Evolutionary conservation across 2,888 invertebrate species (phyloP), one percentile per base, ranked within the genome.

Genomic region (Cephonodes hylas): DNA sequence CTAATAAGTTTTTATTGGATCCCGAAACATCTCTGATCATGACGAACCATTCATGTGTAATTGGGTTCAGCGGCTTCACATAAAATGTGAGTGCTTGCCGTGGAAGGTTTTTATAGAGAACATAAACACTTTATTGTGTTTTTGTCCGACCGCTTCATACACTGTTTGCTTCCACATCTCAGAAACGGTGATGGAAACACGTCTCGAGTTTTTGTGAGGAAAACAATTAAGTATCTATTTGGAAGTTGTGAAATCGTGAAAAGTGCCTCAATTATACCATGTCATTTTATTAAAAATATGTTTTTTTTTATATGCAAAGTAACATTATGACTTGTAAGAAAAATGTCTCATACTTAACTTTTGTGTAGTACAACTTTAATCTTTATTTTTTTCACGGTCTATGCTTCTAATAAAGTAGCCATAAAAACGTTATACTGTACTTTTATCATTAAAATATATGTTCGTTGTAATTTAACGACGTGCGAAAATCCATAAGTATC

Each of bases 101-200:
- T 79, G 77, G 77, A 81, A 84, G 77, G 80, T 82, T 88, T 91
- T 91, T 91, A 91, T 91, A 83, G 89, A 82, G 79, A 85, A 83
- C 85, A 91, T 90, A 91, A 91, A 91, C 85, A 84, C 82, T 90
- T 91, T 89, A 89, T 89, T 88, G 85, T 86, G 77, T 84, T 88
- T 85, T 86, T 85, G 84, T 88, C 72, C 77, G 77, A 68, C 73
- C 71, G 70, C 74, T 80, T 79, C 74, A 80, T 83, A 80, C 79
- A 77, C 72, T 72, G 75, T 80, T 74, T 74, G 72, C 72, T 65
- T 73, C 64, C 65, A 38, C 10, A 34, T 56, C 59, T 63, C 59
- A 42, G 59, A 57, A 58, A 61, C 58, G 31, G 59, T 25, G 58
- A 63, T 63, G 64, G 60, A 63, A 61, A 65, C 62, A 63, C 53